phyloP scores from a whole-genome alignment of 2,797 vertebrate species.

The Pantherophis vulpinus region DNA sequence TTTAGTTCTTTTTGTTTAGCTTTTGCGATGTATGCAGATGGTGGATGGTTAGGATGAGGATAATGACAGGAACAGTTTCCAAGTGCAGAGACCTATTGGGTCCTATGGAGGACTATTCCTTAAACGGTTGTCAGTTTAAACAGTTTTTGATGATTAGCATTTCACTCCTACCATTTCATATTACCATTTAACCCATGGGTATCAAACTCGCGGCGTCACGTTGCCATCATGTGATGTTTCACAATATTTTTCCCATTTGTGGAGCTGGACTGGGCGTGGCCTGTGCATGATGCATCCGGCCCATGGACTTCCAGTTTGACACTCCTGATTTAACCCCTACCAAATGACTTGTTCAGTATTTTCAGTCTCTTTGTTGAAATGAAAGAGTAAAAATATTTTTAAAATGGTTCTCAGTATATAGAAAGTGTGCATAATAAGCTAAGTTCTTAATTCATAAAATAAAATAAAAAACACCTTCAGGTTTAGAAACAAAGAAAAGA shows the following conservation, averaged over 20 bases:
- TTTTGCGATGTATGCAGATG: not conserved
- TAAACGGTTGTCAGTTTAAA: not conserved
- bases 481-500: not conserved
- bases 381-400: not conserved
- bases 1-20: not conserved
- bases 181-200: not conserved
- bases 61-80: not conserved
- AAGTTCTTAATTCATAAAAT: not conserved
- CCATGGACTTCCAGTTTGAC: no score
- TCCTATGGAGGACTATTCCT: not conserved
- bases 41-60: not conserved
- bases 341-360: not conserved
- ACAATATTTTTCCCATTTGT: no score
- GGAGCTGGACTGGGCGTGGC: no score
- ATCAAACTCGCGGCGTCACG: no score
- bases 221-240: no score
- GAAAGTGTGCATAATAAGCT: not conserved
- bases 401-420: not conserved
- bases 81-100: constrained; percentile 2
- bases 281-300: no score
- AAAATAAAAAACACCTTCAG: not conserved
- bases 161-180: not conserved
- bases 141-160: not conserved
- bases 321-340: not conserved
- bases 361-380: not conserved